Base-by-base conservation (phyloP, 2,797 vertebrate species). In the Aplochiton taeniatus region DNA sequence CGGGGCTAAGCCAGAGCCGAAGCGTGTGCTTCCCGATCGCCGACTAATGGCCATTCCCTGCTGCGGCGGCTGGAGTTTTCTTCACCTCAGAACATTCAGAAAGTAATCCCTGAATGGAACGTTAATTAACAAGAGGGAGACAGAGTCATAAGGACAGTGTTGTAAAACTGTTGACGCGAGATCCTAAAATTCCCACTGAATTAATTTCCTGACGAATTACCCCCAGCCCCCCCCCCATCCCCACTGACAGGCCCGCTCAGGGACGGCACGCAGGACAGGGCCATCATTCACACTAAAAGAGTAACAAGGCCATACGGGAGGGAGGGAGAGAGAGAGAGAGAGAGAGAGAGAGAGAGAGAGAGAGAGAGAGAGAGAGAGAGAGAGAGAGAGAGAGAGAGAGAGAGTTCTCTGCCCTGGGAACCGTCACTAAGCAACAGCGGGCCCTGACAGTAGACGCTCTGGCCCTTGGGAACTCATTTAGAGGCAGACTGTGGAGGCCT, bases 401-500 rank as follows among this genome's bases (percentile, higher is more conserved):
- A 20, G 61, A 12, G 49, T 81, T 76, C 79, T 81, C 73, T 81
- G 77, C 83, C 83, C 81, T 69, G 77, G 84, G 85, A 89, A 84
- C 82, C 70, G 89, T 90, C 86, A 87, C 89, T 75, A 85, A 87
- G 91, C 88, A 89, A 88, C 88, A 81, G 83, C 76, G 73, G 84
- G 79, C 85, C 84, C 83, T 78, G 86, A 85, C 87, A 87, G 82
- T 84, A 86, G 84, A 86, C 78, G 70, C 43, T 42, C 49, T 58
- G 69, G 79, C 87, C 83, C 85, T 73, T 64, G 79, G 84, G 89
- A 89, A 84, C 88, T 92, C 83, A 92, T 93, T 92, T 91, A 71
- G 76, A 86, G 58, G 47, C 4, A 42, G 47, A 46, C 52, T 67
- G 74, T 43, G 78, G 71, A 52, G 54, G 61, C 31, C 14, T 14